Conservation (phyloP, 2,888 invertebrate genomes). For the Agapostemon virescens region DNA sequence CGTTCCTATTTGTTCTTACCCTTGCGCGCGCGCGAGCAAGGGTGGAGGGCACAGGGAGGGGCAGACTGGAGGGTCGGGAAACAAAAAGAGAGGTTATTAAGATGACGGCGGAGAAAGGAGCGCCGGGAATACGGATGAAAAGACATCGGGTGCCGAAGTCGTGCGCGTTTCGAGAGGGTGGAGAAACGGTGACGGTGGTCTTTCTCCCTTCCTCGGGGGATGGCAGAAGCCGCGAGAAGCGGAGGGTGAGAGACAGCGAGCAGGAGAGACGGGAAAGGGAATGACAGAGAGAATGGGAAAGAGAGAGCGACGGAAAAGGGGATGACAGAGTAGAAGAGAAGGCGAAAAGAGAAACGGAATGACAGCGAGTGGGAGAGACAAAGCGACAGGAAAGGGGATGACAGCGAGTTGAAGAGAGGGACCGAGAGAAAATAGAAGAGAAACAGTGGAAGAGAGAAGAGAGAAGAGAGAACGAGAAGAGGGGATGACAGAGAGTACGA, state of each 20-base stretch:
- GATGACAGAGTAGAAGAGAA: neutral
- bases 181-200: slow-evolving; percentile 7
- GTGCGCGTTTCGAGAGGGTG: slow-evolving; percentile 57
- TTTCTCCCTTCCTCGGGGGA: neutral
- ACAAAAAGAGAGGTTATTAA: slow-evolving; percentile 40
- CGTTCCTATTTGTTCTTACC: slow-evolving; percentile 22
- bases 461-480: neutral
- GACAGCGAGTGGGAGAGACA: neutral
- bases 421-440: too few relatives aligned
- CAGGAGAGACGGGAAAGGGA: too few relatives aligned
- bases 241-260: neutral
- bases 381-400: neutral
- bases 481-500: neutral
- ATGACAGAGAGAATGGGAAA: neutral
- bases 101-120: slow-evolving; percentile 25
- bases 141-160: slow-evolving; percentile 60
- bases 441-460: neutral
- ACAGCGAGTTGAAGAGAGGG: neutral
- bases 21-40: too few relatives aligned
- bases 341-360: neutral
- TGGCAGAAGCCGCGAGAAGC: neutral
- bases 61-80: slow-evolving; percentile 15
- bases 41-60: neutral
- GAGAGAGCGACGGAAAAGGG: too few relatives aligned
- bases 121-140: slow-evolving; percentile 59